These are phyloP conservation scores for Setipinna tenuifilis DNA, from an alignment of 2,797 vertebrate genomes.

Conservation along the genomic window DNA sequence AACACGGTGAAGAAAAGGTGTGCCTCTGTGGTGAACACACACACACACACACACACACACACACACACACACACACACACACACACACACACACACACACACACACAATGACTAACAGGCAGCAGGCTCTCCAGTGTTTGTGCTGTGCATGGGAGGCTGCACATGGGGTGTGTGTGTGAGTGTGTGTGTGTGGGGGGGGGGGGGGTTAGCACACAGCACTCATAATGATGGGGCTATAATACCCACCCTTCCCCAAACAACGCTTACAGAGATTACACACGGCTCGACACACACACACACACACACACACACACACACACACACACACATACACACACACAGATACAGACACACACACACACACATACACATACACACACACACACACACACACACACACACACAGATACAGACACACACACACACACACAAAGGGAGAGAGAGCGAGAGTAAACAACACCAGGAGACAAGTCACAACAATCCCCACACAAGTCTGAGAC, in stretches of 20 bases:
- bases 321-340: too few relatives aligned
- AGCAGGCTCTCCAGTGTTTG: background rate
- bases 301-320: too few relatives aligned
- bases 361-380: background rate
- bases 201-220: background rate
- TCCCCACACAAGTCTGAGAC: background rate
- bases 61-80: too few relatives aligned
- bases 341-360: too few relatives aligned
- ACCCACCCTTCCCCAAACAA: background rate
- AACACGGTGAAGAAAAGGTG: too few relatives aligned
- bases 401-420: conserved; percentile 1
- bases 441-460: background rate
- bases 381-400: background rate
- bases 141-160: background rate
- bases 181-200: too few relatives aligned
- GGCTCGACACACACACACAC: too few relatives aligned
- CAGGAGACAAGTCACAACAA: background rate
- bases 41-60: background rate
- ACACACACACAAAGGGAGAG: too few relatives aligned
- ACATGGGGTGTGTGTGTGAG: too few relatives aligned
- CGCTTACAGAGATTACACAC: background rate
- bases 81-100: too few relatives aligned
- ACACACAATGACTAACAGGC: background rate
- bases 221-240: too few relatives aligned
- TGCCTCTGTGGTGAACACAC: background rate